Percentiles rank a stretch among this genome's conserved stretches.
Conservation (phyloP, 2,888 invertebrate species). For the Cataglyphis cursor region DNA sequence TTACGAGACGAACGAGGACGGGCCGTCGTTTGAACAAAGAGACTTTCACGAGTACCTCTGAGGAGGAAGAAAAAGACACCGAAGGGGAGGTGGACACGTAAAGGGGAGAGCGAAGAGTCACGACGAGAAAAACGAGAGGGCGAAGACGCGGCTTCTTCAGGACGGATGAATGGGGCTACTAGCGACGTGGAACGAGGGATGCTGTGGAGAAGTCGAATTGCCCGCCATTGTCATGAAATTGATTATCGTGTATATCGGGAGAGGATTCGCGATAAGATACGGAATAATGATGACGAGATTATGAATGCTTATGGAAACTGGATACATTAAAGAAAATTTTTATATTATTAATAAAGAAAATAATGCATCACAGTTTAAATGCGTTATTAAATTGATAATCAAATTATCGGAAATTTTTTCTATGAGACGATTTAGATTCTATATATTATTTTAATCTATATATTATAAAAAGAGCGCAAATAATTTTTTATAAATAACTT, state of each 20-base stretch:
- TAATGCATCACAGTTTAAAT: neutral
- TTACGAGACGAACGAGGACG: slow-evolving; percentile 61
- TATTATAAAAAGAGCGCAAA: neutral
- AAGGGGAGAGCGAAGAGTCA: slow-evolving; percentile 54
- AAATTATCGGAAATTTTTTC: neutral
- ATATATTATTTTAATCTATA: neutral
- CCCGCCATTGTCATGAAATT: slow-evolving; percentile 55
- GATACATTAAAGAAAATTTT: neutral
- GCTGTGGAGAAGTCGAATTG: slow-evolving; percentile 56
- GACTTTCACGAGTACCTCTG: slow-evolving; percentile 70
- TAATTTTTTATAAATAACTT: neutral
- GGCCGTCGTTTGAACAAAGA: slow-evolving; percentile 65
- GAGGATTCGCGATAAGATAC: slow-evolving; percentile 29
- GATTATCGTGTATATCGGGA: slow-evolving; percentile 42
- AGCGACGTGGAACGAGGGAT: slow-evolving; percentile 51
- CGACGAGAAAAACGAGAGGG: slow-evolving; percentile 59
- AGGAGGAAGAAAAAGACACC: slow-evolving; percentile 58
- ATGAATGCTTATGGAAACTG: neutral
- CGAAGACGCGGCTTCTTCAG: slow-evolving; percentile 56
- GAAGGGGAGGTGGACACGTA: slow-evolving; percentile 52
- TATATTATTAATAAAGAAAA: neutral
- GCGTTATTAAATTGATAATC: neutral
- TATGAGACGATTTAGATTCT: neutral
- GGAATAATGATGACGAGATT: slow-evolving; percentile 1
- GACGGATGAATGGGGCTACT: slow-evolving; percentile 60